Evolutionary conservation across 2,797 vertebrate genomes (phyloP).

Genomic region (Phoebastria nigripes): DNA sequence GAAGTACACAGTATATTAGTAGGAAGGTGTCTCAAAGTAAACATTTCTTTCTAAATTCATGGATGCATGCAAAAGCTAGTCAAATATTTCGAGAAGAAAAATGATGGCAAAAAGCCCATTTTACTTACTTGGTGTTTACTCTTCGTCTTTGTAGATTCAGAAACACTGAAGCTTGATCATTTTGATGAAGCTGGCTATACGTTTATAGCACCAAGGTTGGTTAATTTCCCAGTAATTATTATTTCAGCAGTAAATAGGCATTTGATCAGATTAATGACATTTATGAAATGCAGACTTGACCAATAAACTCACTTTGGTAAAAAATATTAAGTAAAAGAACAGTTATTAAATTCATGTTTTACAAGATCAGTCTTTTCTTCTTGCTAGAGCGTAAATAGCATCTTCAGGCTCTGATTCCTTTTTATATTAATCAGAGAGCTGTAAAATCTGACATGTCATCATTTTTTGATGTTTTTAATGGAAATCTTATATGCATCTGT

Average conservation of each 20-base stretch:
- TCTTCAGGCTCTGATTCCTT: background rate
- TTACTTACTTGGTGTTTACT: slow-evolving; percentile 9
- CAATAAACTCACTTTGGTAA: background rate
- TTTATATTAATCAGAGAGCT: background rate
- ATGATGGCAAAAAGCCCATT: background rate
- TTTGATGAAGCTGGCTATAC: slow-evolving; percentile 92
- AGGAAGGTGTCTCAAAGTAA: background rate
- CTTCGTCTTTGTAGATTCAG: slow-evolving; percentile 80
- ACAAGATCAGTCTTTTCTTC: background rate
- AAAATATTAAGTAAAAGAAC: background rate
- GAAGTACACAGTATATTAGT: background rate
- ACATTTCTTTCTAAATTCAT: background rate
- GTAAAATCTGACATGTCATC: background rate
- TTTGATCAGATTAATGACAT: background rate
- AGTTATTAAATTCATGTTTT: background rate
- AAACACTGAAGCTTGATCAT: slow-evolving; percentile 84
- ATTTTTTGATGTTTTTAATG: background rate
- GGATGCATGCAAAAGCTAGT: background rate
- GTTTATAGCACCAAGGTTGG: slow-evolving; percentile 92
- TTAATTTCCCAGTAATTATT: slow-evolving; percentile 18
- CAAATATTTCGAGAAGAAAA: background rate
- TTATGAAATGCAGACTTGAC: background rate
- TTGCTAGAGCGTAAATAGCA: background rate
- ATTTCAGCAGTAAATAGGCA: background rate
- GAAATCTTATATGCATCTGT: background rate